Evolutionary conservation across 1,140 invertebrate genomes (phyloP), one percentile per base, ranked within the genome.

Genomic region (Scaptomyza hsui): DNA sequence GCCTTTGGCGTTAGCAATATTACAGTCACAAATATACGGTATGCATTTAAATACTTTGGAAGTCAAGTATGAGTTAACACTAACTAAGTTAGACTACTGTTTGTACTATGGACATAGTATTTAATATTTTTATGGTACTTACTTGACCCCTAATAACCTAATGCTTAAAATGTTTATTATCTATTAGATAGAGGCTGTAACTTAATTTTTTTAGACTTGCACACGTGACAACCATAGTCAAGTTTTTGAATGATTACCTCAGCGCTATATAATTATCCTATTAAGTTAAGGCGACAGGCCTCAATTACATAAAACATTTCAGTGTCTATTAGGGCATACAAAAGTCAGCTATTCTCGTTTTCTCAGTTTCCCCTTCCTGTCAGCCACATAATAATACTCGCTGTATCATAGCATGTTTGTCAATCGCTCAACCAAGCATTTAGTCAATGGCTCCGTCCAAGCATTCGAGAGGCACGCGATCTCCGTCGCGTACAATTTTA

Each of bases 1-100:
- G 96, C 96, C 0, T 95, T 93, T 77, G 96, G 96, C 12, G 95
- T 96, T 4, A 95, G 95, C 64, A 94, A 96, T 55, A 92, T 96
- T 72, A 94, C 95, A 49, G 93, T 97, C 53, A 96, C 95, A 1
- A 95, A 94, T 70, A 93, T 96, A 44, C 95, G 95, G 94, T 95
- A 92, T 90, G 86, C 83, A 13, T 15, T 44, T 24, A 19, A 5
- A n/a, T 47, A 3, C 24, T 42, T 6, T 4, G 6, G 24, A n/a
- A 35, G 42, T 56, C 15, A 44, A 53, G 29, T 26, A 18, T 26
- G n/a, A 19, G 53, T 39, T 52, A 39, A 26, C 47, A 35, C 13
- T 42, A 3, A 9, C 7, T 16, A 16, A 2, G 4, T n/a, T 24
- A n/a, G n/a, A n/a, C n/a, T n/a, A 37, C 52, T 44, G n/a, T 18